Evolutionary conservation across 2,888 invertebrate species (phyloP), one percentile per base, ranked within the genome.

Genomic region (Epinotia ramella): DNA sequence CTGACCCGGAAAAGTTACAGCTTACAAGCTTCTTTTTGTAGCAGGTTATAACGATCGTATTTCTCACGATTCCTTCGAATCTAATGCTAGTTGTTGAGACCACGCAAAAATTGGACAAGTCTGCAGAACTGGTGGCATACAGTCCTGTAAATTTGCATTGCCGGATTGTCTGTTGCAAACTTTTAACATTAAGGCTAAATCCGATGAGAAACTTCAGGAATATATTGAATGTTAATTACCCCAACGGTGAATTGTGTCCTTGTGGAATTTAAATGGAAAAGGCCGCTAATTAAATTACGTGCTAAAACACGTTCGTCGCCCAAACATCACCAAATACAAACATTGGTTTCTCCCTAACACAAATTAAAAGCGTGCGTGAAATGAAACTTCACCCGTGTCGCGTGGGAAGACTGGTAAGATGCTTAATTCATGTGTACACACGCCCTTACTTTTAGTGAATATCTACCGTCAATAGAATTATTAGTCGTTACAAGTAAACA

Each of bases 151-250:
- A 90, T 91, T 91, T 89, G 86, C 89, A 90, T 91, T 89, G 88
- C 85, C 82, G 83, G 82, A 89, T 86, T 80, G 79, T 83, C 86
- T 86, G 86, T 80, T 80, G 79, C 71, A 80, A 91, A 92, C 86
- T 91, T 91, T 91, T 88, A 86, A 88, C 87, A 89, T 90, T 86
- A 53, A 87, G 84, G 84, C 86, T 83, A 84, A 84, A 85, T 82
- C 80, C 82, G 81, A 84, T 81, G 80, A 80, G 76, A 79, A 87
- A 86, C 82, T 89, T 88, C 83, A 77, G 74, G 77, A 79, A 80
- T 80, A 77, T 83, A 85, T 84, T 82, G 83, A 83, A 87, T 86
- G 85, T 86, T 82, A 83, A 28, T 84, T 80, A 77, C 44, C 56
- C n/a, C 18, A 44, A 69, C 71, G 24, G 77, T 77, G 77, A 79